A percentile compares a stretch with the other conserved stretches of the same genome.
Conservation (phyloP, 1,140 invertebrate species). For the Dryas iulia region DNA sequence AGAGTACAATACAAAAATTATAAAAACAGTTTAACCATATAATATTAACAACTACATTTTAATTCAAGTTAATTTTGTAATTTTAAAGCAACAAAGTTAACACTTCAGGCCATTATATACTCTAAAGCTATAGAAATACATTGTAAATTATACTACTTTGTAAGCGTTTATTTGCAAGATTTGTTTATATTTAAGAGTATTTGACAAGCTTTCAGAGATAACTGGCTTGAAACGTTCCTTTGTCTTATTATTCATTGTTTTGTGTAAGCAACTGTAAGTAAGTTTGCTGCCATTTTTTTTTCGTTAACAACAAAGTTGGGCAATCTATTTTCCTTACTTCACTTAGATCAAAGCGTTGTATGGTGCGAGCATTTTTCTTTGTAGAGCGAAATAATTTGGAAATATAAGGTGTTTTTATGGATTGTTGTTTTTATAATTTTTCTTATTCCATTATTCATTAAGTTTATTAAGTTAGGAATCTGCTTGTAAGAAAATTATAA, state of each 20-base stretch:
- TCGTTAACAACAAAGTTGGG: not conserved
- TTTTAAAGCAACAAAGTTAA: not conserved
- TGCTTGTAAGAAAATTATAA: not conserved
- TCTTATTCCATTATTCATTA: not conserved
- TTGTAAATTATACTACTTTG: slow-evolving; percentile 10
- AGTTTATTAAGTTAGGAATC: not conserved
- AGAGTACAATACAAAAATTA: too few relatives aligned
- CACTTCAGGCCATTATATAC: not conserved
- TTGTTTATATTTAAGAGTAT: slow-evolving; percentile 50
- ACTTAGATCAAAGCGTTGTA: not conserved
- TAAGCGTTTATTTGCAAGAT: not conserved
- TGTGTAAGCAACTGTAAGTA: slow-evolving; percentile 46
- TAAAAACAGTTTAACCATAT: too few relatives aligned
- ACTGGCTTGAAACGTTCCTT: slow-evolving; percentile 64
- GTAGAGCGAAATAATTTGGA: not conserved
- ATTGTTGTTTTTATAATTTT: not conserved
- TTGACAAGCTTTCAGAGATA: slow-evolving; percentile 69
- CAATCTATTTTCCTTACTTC: not conserved
- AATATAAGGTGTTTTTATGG: not conserved
- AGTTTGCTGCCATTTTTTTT: slow-evolving; percentile 13
- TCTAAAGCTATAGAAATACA: slow-evolving; percentile 8
- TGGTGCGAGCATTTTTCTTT: not conserved
- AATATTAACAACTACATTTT: too few relatives aligned
- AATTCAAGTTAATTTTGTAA: too few relatives aligned
- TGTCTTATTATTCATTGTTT: slow-evolving; percentile 69